Conservation (phyloP, 2,797 vertebrate species). For the Fundulus diaphanus region DNA sequence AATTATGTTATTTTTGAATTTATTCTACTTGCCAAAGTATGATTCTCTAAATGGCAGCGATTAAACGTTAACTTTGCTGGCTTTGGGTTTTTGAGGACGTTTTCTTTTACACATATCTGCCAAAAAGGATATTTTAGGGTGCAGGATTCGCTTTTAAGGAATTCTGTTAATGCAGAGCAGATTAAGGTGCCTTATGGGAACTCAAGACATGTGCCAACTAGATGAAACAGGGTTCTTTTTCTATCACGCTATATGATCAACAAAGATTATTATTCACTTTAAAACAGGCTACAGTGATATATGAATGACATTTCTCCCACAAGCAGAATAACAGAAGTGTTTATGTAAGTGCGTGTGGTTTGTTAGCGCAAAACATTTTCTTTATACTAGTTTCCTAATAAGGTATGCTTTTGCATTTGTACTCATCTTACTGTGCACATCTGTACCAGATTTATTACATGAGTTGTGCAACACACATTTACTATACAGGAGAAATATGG, state of each 20-base stretch:
- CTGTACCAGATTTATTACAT: constrained; percentile 64
- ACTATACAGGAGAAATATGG: constrained; percentile 41
- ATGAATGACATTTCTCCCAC: constrained; percentile 23
- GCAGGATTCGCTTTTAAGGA: constrained; percentile 6
- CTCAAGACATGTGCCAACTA: constrained; percentile 26
- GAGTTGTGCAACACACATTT: constrained; percentile 58
- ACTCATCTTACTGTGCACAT: constrained; percentile 53
- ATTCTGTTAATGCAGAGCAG: constrained; percentile 35
- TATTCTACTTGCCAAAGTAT: constrained; percentile 27
- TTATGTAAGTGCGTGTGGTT: constrained; percentile 11
- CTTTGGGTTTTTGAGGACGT: neutral
- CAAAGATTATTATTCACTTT: neutral
- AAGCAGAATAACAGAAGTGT: neutral
- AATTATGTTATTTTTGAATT: neutral
- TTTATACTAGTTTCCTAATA: constrained; percentile 40
- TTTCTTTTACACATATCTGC: neutral
- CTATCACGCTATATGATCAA: neutral
- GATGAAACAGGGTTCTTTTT: constrained; percentile 10
- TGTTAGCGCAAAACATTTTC: constrained; percentile 44
- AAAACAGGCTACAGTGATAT: neutral
- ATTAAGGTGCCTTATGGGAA: constrained; percentile 66
- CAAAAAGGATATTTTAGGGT: constrained; percentile 10
- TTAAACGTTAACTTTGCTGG: neutral
- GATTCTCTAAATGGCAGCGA: constrained; percentile 16
- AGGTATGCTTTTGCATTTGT: constrained; percentile 48